These are phyloP conservation scores for Philaethria dido DNA, from an alignment of 2,888 invertebrate species.

Conservation along the genomic window DNA sequence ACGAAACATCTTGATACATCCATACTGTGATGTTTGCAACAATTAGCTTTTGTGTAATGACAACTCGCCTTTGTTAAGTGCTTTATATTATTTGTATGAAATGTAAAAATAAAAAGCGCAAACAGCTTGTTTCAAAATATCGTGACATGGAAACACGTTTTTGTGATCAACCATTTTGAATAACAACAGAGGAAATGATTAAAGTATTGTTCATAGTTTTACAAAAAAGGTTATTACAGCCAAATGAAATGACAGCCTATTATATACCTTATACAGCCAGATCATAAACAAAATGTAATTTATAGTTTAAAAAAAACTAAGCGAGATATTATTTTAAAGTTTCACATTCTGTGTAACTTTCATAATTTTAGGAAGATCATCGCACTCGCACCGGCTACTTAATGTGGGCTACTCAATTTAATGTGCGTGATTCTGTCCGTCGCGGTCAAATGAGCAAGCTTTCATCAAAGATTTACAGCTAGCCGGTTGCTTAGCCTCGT, in stretches of 20 bases:
- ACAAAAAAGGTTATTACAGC: neutral
- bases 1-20: neutral
- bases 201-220: neutral
- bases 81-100: conserved; percentile 7
- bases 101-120: conserved; percentile 4
- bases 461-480: conserved; percentile 48
- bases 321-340: neutral
- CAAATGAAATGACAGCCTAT: neutral
- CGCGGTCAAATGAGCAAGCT: conserved; percentile 49
- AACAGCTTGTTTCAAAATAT: neutral
- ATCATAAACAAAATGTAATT: no score
- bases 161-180: neutral
- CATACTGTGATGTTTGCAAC: neutral
- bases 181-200: conserved; percentile 1
- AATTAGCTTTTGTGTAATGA: conserved; percentile 6
- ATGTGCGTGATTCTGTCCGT: conserved; percentile 43
- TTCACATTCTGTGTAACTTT: neutral
- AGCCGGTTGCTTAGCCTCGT: conserved; percentile 42
- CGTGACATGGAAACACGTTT: neutral
- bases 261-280: no score
- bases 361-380: conserved; percentile 23
- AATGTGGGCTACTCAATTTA: conserved; percentile 19
- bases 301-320: no score
- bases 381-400: no score
- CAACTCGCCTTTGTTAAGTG: neutral